phyloP scores from a whole-genome alignment of 2,888 invertebrate species.

The Trissoscelio sp. region DNA sequence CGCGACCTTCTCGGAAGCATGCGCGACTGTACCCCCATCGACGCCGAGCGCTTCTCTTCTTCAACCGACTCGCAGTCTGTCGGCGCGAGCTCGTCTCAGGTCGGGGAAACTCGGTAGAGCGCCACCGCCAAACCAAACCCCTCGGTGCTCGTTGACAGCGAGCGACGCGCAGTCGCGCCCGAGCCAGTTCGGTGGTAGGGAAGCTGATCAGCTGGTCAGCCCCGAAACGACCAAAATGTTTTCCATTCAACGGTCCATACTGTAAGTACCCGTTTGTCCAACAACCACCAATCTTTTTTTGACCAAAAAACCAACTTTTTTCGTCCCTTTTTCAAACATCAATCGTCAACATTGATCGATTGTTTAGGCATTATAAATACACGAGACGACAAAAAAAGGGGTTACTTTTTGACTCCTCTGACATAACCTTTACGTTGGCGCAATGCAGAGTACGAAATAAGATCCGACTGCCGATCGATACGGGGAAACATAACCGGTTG shows the following conservation, averaged over 20 bases:
- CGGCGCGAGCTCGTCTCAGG: constrained; percentile 21
- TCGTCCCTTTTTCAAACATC: no score
- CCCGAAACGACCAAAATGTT: constrained; percentile 58
- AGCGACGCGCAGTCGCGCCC: constrained; percentile 66
- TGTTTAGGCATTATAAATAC: no score
- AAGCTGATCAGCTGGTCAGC: constrained; percentile 69
- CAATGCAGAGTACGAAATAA: constrained; percentile 66
- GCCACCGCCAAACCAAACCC: constrained; percentile 27
- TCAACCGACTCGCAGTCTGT: constrained; percentile 34
- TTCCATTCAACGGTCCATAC: constrained; percentile 64
- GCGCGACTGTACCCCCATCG: constrained; percentile 35
- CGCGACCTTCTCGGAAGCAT: constrained; percentile 8
- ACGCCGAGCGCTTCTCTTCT: constrained; percentile 7
- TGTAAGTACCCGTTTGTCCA: constrained; percentile 59
- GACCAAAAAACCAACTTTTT: not conserved
- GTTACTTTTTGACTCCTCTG: constrained; percentile 36
- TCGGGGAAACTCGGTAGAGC: constrained; percentile 45
- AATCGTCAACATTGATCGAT: no score
- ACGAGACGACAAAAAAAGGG: constrained; percentile 32
- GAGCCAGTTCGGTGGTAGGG: constrained; percentile 59
- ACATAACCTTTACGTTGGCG: constrained; percentile 66
- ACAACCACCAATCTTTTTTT: not conserved
- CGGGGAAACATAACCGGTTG: constrained; percentile 15
- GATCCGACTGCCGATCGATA: constrained; percentile 38
- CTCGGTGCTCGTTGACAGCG: constrained; percentile 34